These are phyloP conservation scores for Limnephilus marmoratus DNA, from an alignment of 2,888 invertebrate genomes.

Conservation along the genomic window DNA sequence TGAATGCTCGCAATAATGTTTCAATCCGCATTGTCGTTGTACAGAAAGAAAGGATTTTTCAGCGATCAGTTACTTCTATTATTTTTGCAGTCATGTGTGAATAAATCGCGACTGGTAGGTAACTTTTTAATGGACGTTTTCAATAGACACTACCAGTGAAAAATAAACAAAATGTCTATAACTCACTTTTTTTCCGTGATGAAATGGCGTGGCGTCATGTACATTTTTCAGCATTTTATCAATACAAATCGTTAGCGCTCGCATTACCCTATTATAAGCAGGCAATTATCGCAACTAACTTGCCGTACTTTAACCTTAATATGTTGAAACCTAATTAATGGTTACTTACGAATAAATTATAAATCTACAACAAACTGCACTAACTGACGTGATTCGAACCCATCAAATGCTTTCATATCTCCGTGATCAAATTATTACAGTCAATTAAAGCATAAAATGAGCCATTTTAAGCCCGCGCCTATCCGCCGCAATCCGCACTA, in stretches of 20 bases:
- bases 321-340: neutral
- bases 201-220: neutral
- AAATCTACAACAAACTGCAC: neutral
- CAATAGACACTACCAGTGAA: no score
- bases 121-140: no score
- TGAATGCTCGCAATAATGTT: no score
- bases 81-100: no score
- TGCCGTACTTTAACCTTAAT: neutral
- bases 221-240: neutral
- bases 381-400: neutral
- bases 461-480: constrained; percentile 12
- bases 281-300: neutral
- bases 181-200: neutral
- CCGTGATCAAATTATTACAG: neutral
- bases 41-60: no score
- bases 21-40: no score
- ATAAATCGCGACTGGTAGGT: no score
- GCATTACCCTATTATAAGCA: neutral
- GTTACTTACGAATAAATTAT: neutral
- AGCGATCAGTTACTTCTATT: no score
- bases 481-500: constrained; percentile 23
- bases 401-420: constrained; percentile 2
- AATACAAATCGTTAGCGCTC: neutral
- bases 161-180: no score
- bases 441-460: neutral